phyloP scores from a whole-genome alignment of 2,888 invertebrate genomes.

The Plagodis pulveraria region DNA sequence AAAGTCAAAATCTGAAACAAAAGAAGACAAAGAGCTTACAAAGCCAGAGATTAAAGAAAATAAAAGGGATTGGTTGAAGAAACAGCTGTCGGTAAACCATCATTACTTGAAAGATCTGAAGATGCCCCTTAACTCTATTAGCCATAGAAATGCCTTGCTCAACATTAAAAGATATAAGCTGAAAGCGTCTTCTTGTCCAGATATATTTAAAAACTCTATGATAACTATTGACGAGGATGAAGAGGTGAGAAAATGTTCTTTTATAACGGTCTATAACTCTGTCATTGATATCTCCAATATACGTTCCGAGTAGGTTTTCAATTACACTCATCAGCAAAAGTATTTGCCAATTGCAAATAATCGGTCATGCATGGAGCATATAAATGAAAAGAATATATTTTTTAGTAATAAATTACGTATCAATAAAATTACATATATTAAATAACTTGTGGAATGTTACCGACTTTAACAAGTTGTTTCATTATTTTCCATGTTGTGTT shows the following conservation, averaged over 20 bases:
- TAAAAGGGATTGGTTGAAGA: conserved; percentile 76
- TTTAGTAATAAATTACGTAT: too few relatives aligned
- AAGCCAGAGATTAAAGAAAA: conserved; percentile 75
- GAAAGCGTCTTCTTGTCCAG: conserved; percentile 95
- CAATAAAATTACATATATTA: too few relatives aligned
- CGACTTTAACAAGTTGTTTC: too few relatives aligned
- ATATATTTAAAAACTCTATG: conserved; percentile 96
- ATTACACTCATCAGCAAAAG: too few relatives aligned
- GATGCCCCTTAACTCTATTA: conserved; percentile 92
- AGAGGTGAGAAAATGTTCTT: conserved; percentile 82
- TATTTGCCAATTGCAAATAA: too few relatives aligned
- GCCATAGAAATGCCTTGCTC: conserved; percentile 94
- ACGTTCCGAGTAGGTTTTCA: too few relatives aligned
- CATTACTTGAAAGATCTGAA: conserved; percentile 90
- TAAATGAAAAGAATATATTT: too few relatives aligned
- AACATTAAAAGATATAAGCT: conserved; percentile 92
- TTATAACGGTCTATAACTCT: too few relatives aligned
- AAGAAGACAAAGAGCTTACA: conserved; percentile 63
- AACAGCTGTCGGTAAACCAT: conserved; percentile 83
- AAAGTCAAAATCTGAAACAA: conserved; percentile 60
- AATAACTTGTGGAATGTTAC: too few relatives aligned
- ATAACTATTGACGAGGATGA: conserved; percentile 91
- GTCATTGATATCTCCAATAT: too few relatives aligned
- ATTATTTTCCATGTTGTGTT: too few relatives aligned
- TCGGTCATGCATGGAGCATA: too few relatives aligned